Conservation (phyloP, 2,888 invertebrate genomes). For the Parasteatoda lunata region DNA sequence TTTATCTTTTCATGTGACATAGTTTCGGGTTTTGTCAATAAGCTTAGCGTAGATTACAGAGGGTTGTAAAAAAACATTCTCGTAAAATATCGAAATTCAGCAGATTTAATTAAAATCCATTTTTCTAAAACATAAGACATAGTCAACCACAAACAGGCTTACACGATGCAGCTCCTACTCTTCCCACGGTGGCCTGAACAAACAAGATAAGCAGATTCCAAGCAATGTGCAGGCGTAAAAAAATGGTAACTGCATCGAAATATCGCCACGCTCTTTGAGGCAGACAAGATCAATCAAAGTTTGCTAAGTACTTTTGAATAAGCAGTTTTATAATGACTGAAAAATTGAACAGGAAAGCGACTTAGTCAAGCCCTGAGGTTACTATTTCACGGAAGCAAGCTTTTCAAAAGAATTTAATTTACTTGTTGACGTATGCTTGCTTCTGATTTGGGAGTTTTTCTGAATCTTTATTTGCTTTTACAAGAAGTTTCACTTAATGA, state of each 20-base stretch:
- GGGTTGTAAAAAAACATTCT: neutral
- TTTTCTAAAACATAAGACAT: slow-evolving; percentile 36
- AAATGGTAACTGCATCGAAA: slow-evolving; percentile 28
- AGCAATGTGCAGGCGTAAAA: neutral
- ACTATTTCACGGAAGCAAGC: slow-evolving; percentile 27
- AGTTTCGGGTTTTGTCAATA: neutral
- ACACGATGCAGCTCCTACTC: neutral
- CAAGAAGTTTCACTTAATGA: slow-evolving; percentile 33
- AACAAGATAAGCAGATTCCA: slow-evolving; percentile 57
- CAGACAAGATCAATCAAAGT: slow-evolving; percentile 57
- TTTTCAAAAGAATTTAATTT: slow-evolving; percentile 55
- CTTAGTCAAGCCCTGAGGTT: slow-evolving; percentile 21
- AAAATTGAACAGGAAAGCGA: slow-evolving; percentile 44
- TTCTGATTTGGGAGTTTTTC: slow-evolving; percentile 24
- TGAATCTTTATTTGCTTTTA: slow-evolving; percentile 46
- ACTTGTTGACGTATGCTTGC: slow-evolving; percentile 46
- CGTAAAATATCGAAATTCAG: slow-evolving; percentile 1
- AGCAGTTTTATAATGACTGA: slow-evolving; percentile 59
- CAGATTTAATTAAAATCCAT: slow-evolving; percentile 61
- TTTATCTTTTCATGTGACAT: slow-evolving; percentile 1
- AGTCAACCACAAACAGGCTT: slow-evolving; percentile 47
- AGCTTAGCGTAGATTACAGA: slow-evolving; percentile 6
- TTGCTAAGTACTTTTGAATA: slow-evolving; percentile 59
- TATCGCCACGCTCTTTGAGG: slow-evolving; percentile 38
- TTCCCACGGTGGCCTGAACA: slow-evolving; percentile 30